Conservation (phyloP, 2,888 invertebrate genomes). For the Oegoconia quadripuncta region DNA sequence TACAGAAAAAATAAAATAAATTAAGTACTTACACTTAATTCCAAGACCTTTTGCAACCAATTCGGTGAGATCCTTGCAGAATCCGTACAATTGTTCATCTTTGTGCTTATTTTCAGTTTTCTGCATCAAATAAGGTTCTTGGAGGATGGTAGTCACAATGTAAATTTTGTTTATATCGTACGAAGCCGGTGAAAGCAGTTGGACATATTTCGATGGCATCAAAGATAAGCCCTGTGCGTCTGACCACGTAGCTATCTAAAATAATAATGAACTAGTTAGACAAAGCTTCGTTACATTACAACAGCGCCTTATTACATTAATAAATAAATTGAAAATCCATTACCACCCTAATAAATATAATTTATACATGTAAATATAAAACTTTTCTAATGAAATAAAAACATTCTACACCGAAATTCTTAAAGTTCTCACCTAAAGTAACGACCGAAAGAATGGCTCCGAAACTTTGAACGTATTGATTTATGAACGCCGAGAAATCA, state of each 20-base stretch:
- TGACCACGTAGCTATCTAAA: slow-evolving; percentile 91
- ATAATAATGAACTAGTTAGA: background rate
- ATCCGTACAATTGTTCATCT: slow-evolving; percentile 92
- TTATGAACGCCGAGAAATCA: slow-evolving; percentile 46
- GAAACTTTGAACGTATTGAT: slow-evolving; percentile 42
- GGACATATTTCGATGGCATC: slow-evolving; percentile 86
- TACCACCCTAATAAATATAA: too few species aligned
- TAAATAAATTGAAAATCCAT: background rate
- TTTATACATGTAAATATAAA: too few species aligned
- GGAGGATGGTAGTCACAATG: slow-evolving; percentile 91
- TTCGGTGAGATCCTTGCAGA: slow-evolving; percentile 94
- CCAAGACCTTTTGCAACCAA: slow-evolving; percentile 88
- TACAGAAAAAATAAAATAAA: background rate
- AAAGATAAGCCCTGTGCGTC: slow-evolving; percentile 88
- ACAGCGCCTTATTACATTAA: background rate
- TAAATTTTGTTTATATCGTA: slow-evolving; percentile 91
- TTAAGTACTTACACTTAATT: slow-evolving; percentile 86
- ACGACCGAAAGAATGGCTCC: slow-evolving; percentile 31
- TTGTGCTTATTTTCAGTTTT: slow-evolving; percentile 83
- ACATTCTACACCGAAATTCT: slow-evolving; percentile 25
- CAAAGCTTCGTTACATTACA: background rate
- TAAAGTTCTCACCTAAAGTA: slow-evolving; percentile 29
- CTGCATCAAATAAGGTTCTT: slow-evolving; percentile 93
- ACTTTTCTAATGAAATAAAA: slow-evolving; percentile 13
- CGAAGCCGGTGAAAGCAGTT: slow-evolving; percentile 83